phyloP scores from a whole-genome alignment of 2,888 invertebrate species.

The Microctonus brassicae region DNA sequence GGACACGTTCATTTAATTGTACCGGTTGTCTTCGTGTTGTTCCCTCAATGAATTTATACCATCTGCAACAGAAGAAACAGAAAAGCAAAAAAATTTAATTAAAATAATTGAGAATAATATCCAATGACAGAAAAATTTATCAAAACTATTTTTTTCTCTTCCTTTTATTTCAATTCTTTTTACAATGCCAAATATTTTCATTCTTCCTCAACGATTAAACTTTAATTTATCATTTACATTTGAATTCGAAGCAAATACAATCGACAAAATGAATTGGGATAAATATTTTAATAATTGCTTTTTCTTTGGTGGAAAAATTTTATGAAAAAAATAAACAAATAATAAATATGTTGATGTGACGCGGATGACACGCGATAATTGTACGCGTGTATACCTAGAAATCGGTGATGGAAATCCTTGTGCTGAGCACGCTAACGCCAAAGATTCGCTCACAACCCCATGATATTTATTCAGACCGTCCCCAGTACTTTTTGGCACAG shows the following conservation, averaged over 20 bases:
- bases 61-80: slow-evolving; percentile 78
- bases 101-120: neutral
- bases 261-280: neutral
- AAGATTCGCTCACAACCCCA: slow-evolving; percentile 62
- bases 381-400: slow-evolving; percentile 63
- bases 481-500: slow-evolving; percentile 68
- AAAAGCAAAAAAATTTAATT: neutral
- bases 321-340: slow-evolving; percentile 1
- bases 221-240: too few species aligned
- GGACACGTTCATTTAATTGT: slow-evolving; percentile 88
- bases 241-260: neutral
- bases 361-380: slow-evolving; percentile 33
- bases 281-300: neutral
- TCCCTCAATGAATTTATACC: slow-evolving; percentile 94
- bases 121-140: neutral
- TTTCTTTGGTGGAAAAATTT: slow-evolving; percentile 12
- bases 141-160: neutral
- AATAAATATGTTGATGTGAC: neutral
- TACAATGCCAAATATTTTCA: neutral
- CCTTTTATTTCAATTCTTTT: slow-evolving; percentile 4
- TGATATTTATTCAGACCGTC: slow-evolving; percentile 68
- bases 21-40: slow-evolving; percentile 90
- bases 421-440: slow-evolving; percentile 64
- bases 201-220: neutral
- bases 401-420: slow-evolving; percentile 68